Conservation (phyloP, 1,140 invertebrate genomes). For the Cotesia vestalis region DNA sequence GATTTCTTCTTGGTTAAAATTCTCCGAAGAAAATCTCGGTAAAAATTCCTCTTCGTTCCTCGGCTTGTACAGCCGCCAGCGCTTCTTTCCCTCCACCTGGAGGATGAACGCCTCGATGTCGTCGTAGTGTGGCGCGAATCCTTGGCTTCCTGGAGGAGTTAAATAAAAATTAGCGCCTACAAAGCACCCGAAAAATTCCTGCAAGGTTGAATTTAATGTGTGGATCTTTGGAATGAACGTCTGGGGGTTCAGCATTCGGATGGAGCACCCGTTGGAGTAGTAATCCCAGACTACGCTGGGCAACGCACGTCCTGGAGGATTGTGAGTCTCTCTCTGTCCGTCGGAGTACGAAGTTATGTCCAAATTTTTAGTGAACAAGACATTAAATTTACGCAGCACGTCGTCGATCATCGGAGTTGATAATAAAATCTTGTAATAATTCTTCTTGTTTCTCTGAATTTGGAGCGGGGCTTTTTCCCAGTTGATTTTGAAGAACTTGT, state of each 20-base stretch:
- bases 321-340: constrained; percentile 84
- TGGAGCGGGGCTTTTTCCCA: constrained; percentile 87
- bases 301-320: constrained; percentile 80
- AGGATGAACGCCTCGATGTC: constrained; percentile 98
- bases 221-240: constrained; percentile 78
- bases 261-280: constrained; percentile 88
- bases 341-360: constrained; percentile 89
- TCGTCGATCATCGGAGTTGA: constrained; percentile 80
- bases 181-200: constrained; percentile 93
- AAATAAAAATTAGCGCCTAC: constrained; percentile 95
- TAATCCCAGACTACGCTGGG: constrained; percentile 90
- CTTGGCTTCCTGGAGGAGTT: constrained; percentile 94
- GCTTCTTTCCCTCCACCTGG: constrained; percentile 95
- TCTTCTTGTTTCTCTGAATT: constrained; percentile 72
- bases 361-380: constrained; percentile 87
- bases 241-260: constrained; percentile 94
- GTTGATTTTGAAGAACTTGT: constrained; percentile 55
- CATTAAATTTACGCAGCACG: constrained; percentile 77
- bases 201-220: constrained; percentile 77
- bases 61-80: constrained; percentile 91
- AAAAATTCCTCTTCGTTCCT: constrained; percentile 71
- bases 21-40: constrained; percentile 82
- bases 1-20: constrained; percentile 82
- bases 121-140: constrained; percentile 98
- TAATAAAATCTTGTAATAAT: constrained; percentile 80